Base-by-base conservation (phyloP, 2,888 invertebrate species). In the Priocnemis perturbator region DNA sequence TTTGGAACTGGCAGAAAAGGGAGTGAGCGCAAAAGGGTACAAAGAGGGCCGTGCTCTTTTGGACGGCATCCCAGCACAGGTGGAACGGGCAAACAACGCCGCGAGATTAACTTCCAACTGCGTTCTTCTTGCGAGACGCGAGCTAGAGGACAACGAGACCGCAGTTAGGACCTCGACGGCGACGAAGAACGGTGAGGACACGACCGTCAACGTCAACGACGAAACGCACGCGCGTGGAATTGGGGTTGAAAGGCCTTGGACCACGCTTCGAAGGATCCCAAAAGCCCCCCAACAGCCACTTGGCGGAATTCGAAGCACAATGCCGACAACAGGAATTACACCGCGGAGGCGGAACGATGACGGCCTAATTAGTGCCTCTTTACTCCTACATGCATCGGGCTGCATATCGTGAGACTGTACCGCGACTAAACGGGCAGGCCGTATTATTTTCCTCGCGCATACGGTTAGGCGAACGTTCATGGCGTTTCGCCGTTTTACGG, bases 251-350 rank as follows among this genome's bases (percentile, higher is more conserved):
- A 83, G 74, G 82, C 78, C 75, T 78, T 74, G 79, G 74, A 64
- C 67, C 78, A 76, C 82, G 84, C 85, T 83, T 74, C 81, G 81
- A 79, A 80, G 83, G 76, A 82, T 81, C 77, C 81, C 71, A 84
- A 85, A 85, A 85, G 84, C 83, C 60, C 74, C 79, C 80, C 81
- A 82, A 82, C 84, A 84, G 81, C 83, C 83, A 86, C 86, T 86
- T 84, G 83, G 81, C 76, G 74, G 78, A 82, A 84, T 85, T 82
- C 78, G 76, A 69, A 81, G 81, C 77, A 83, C 85, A 84, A 84
- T 85, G 81, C 77, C 81, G 77, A 78, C 81, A 83, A 83, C 81
- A 77, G 77, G 78, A 81, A 83, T 85, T 83, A 81, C 81, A 79
- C 71, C 76, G 63, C 70, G 74, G 77, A 78, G 77, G 76, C 73